Base-by-base conservation (phyloP, 1,140 invertebrate species). In the Neodiprion lecontei region DNA sequence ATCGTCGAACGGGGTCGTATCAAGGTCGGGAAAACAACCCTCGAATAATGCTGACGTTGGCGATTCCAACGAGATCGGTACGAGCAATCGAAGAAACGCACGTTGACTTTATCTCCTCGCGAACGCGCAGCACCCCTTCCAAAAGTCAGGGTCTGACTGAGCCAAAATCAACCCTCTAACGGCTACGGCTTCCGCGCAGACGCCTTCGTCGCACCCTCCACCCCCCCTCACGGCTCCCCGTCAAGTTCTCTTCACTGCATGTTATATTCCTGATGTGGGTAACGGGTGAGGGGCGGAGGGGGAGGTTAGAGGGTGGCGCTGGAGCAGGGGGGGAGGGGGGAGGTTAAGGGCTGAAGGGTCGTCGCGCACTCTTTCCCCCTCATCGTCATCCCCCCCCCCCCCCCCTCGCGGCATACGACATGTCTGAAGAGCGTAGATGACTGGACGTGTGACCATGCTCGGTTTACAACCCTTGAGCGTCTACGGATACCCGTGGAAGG, bases 171-270 rank as follows among this genome's bases (percentile, higher is more conserved):
- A 61, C 53, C 53, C 53, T 40, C 53, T 61, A 61, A 61, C 53
- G n/a, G 53, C 11, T 17, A 14, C 53, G 10, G 49, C 47, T 53
- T 77, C 69, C 70, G 73, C 69, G 67, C 23, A 70, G 53, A 74
- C 50, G 66, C 53, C 47, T 65, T 72, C 48, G 40, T 71, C 66
- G 67, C 53, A 21, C 12, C 12, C 49, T 69, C 17, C n/a, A 5
- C 28, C 1, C 67, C 11, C 67, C 67, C n/a, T 21, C 50, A 0
- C n/a, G 1, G n/a, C 50, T 53, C 50, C n/a, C 11, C 53, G 53
- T 14, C 53, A 40, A 40, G 28, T 40, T 40, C 28, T 40, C 28
- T 40, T 17, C n/a, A 47, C 21, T 69, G 9, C 14, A 28, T 23
- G 21, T 23, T 28, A 69, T 23, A 28, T 69, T 69, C 21, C 23